These are phyloP conservation scores for Drosophila vallismaia DNA, from an alignment of 2,888 invertebrate species.

Conservation along the genomic window DNA sequence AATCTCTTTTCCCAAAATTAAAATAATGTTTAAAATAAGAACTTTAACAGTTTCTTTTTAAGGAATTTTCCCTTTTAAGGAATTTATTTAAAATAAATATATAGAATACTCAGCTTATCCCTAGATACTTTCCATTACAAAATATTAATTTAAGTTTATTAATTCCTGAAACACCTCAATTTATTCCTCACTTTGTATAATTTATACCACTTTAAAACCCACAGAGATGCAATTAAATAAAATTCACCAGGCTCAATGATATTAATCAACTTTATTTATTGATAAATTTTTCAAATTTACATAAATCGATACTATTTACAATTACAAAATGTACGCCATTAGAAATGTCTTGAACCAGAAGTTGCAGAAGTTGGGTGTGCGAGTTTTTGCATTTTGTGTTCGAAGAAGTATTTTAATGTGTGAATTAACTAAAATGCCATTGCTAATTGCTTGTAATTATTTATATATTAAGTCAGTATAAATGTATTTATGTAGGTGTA, in stretches of 20 bases:
- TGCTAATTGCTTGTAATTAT: conserved; percentile 30
- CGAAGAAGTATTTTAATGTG: conserved; percentile 21
- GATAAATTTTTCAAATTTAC: conserved; percentile 33
- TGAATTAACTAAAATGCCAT: conserved; percentile 29
- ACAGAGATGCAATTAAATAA: neutral
- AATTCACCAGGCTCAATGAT: conserved; percentile 9
- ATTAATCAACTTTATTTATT: conserved; percentile 37
- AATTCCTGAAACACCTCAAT: too few species aligned
- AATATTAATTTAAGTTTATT: too few species aligned
- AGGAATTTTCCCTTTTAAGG: too few species aligned
- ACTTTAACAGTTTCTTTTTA: too few species aligned
- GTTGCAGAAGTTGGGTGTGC: conserved; percentile 14
- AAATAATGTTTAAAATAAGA: too few species aligned
- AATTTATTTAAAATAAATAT: too few species aligned
- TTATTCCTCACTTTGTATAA: neutral
- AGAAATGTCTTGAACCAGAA: conserved; percentile 29
- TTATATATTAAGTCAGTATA: conserved; percentile 1
- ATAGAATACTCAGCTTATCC: too few species aligned
- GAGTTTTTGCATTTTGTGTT: conserved; percentile 12
- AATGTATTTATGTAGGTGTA: conserved; percentile 15
- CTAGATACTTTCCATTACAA: too few species aligned
- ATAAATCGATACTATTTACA: conserved; percentile 34
- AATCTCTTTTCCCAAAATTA: too few species aligned
- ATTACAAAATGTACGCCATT: conserved; percentile 36
- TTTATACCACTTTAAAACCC: neutral